Conservation (phyloP, 2,113 vertebrate genomes). For the Phasianus colchicus region DNA sequence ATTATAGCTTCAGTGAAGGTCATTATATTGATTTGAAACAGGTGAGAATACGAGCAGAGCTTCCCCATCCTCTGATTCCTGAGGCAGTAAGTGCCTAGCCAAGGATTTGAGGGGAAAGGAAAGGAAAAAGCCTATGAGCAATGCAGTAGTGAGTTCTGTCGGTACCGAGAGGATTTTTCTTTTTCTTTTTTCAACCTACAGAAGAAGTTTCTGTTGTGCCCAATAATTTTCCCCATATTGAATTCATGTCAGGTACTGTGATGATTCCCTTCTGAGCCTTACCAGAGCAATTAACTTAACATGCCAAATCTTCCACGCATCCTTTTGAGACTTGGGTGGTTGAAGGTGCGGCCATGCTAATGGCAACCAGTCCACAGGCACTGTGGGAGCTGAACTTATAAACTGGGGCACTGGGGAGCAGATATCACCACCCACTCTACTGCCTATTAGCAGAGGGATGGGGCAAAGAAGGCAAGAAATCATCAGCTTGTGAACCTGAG, state of each 20-base stretch:
- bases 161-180: not conserved
- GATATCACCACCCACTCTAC: not conserved
- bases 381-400: not conserved
- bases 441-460: not conserved
- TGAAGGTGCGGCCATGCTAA: not conserved
- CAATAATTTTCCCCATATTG: not conserved
- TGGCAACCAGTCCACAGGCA: not conserved
- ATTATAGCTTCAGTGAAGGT: not conserved
- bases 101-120: not conserved
- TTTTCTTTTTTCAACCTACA: not conserved
- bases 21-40: not conserved
- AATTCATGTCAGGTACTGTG: not conserved
- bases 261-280: not conserved
- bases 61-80: not conserved
- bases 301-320: not conserved
- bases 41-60: not conserved
- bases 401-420: not conserved
- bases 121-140: not conserved
- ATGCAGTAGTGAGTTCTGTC: accelerated
- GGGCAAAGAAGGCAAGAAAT: not conserved
- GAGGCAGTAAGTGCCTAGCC: not conserved
- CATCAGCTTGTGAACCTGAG: not conserved
- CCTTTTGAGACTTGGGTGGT: not conserved
- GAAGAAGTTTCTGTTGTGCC: not conserved
- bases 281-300: not conserved